A percentile compares a stretch with the other conserved stretches of the same genome.
Evolutionary conservation across 2,113 vertebrate genomes (phyloP).

Genomic region (Odocoileus hemionus): DNA sequence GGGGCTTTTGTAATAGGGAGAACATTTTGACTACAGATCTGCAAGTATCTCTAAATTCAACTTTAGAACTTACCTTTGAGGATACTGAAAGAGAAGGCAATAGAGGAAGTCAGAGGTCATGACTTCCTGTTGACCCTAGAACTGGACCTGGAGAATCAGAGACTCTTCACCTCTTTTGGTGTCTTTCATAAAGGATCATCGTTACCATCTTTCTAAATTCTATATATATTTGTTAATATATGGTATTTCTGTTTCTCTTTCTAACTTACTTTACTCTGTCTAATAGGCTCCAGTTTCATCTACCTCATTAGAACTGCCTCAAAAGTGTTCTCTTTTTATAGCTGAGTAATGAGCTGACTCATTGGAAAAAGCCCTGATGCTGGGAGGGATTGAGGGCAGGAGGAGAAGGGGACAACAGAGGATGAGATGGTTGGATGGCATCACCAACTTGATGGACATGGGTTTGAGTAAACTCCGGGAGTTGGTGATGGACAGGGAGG

Average conservation of each 20-base stretch:
- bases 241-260: background rate
- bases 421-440: too few species aligned
- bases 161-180: background rate
- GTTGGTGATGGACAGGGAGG: too few species aligned
- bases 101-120: background rate
- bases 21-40: background rate
- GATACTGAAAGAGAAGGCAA: background rate
- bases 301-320: background rate
- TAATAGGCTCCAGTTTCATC: background rate
- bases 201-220: background rate
- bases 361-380: too few species aligned
- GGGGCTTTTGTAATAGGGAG: background rate
- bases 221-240: background rate
- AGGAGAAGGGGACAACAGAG: too few species aligned
- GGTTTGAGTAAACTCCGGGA: too few species aligned
- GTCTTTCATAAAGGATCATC: background rate
- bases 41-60: background rate
- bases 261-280: background rate
- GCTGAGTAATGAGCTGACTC: background rate
- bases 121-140: background rate
- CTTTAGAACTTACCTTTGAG: background rate
- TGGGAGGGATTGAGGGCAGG: too few species aligned
- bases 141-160: background rate
- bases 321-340: background rate
- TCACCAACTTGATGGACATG: too few species aligned